phyloP scores from a whole-genome alignment of 2,888 invertebrate genomes.

The Atethmia centrago region DNA sequence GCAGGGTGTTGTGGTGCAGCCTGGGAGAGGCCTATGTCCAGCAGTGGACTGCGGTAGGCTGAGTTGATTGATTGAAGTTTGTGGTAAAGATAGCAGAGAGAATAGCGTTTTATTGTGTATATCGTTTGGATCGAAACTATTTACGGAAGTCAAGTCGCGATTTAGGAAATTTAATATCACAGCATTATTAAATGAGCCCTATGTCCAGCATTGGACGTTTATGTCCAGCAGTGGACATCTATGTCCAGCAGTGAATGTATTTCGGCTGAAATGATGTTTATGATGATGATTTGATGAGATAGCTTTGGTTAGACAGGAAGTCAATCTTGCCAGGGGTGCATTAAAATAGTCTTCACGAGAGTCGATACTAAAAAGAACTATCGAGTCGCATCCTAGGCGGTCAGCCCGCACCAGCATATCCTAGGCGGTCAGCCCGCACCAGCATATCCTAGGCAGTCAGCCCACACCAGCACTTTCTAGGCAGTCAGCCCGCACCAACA shows the following conservation, averaged over 20 bases:
- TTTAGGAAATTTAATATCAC: background rate
- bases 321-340: background rate
- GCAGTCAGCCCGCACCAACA: too few relatives aligned
- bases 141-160: background rate
- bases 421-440: too few relatives aligned
- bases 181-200: background rate
- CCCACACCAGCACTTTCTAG: too few relatives aligned
- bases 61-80: background rate
- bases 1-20: background rate
- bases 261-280: too few relatives aligned
- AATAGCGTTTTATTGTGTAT: background rate
- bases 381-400: too few relatives aligned
- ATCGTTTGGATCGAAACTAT: background rate
- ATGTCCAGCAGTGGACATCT: too few relatives aligned
- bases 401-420: too few relatives aligned
- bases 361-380: background rate
- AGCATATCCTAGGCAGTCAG: too few relatives aligned
- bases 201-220: too few relatives aligned
- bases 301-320: background rate
- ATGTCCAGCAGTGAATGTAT: too few relatives aligned
- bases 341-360: background rate
- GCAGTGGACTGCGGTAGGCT: background rate
- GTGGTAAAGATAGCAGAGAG: background rate
- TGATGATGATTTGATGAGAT: too few relatives aligned
- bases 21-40: background rate